phyloP scores from a whole-genome alignment of 2,113 vertebrate species.

The Plecturocebus donacophilus region DNA sequence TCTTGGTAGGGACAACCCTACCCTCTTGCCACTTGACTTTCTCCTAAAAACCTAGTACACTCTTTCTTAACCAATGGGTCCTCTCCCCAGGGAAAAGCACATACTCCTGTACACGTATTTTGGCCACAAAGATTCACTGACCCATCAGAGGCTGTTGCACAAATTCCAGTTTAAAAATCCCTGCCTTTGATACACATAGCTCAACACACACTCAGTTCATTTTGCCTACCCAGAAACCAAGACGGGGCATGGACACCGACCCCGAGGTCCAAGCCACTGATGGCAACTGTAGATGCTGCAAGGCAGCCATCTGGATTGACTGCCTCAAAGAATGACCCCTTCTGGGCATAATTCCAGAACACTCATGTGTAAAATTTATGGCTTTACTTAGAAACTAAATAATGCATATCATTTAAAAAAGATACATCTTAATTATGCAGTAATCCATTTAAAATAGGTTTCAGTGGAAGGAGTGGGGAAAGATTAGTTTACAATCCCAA shows the following conservation, averaged over 20 bases:
- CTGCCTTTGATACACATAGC: not conserved
- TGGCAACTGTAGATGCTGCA: not conserved
- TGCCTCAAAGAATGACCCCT: not conserved
- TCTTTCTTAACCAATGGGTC: not conserved
- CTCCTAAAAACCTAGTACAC: not conserved
- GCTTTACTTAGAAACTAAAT: conserved; percentile 1
- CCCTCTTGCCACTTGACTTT: not conserved
- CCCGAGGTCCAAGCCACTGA: not conserved
- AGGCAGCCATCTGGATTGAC: not conserved
- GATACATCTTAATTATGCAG: not conserved
- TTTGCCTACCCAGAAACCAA: not conserved
- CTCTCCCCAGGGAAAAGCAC: not conserved
- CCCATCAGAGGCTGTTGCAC: not conserved
- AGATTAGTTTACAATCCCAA: not conserved
- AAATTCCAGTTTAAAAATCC: not conserved
- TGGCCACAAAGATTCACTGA: not conserved
- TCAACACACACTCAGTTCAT: not conserved
- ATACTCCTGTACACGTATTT: not conserved
- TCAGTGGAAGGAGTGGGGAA: not conserved
- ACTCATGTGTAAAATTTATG: not conserved
- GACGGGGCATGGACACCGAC: not conserved
- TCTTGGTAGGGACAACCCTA: not conserved
- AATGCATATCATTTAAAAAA: not conserved
- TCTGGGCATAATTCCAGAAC: not conserved
- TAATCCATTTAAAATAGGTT: not conserved